Evolutionary conservation across 2,797 vertebrate genomes (phyloP), one percentile per base, ranked within the genome.

Genomic region (Meriones psammophilus): DNA sequence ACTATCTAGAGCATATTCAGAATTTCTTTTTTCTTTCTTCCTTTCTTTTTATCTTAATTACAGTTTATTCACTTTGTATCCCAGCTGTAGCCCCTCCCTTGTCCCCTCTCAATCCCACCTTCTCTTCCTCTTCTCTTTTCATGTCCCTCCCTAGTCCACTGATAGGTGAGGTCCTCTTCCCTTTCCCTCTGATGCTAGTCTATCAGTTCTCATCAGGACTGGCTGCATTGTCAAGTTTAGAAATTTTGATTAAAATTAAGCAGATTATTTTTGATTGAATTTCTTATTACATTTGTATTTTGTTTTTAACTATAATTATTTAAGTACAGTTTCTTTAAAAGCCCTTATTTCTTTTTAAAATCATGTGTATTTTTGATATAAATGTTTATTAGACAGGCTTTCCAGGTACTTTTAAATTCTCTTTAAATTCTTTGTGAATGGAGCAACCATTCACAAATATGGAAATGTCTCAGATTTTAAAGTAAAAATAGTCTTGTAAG

Each of bases 371-470:
- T 94, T 58, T 77, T 88, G 24, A 54, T 93, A 92, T 24, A 88
- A 88, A 6, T 86, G 46, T 46, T 42, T 88, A 92, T 69, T 46
- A 76, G 54, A 83, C 12, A 96, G 64, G 76, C 95, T 64, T 90
- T 78, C 10, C 33, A 91, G 88, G 36, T 4, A 76, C 56, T 94
- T 94, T 73, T 50, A 85, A 86, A 90, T 93, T 28, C 73, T 94
- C 89, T n/a, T n/a, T n/a, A n/a, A n/a, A n/a, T n/a, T n/a, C n/a
- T n/a, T n/a, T n/a, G n/a, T n/a, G n/a, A 9, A 71, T 78, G 8
- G 69, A 94, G 12, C 68, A 89, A 89, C 62, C 83, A 28, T 94
- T 97, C 91, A 64, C 46, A 88, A 93, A 80, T 80, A 42, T 77
- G 22, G 15, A 42, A 36, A 33, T 74, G 4, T 56, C 66, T 87